Evolutionary conservation across 1,140 invertebrate genomes (phyloP), one percentile per base, ranked within the genome.

Genomic region (Helicoverpa armigera): DNA sequence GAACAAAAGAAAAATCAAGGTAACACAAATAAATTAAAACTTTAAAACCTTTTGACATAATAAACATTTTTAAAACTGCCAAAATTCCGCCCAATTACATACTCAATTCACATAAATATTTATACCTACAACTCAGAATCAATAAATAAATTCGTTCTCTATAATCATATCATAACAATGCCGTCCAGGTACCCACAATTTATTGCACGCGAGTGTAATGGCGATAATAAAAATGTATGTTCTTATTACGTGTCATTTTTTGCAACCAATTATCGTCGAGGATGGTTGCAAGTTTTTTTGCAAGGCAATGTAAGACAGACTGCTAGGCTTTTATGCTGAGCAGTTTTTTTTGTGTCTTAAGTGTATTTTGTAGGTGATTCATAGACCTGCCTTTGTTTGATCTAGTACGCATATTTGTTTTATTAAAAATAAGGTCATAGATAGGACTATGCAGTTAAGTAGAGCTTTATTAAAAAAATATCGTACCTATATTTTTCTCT

Each of bases 111-210:
- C 14, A n/a, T 9, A n/a, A 58, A 0, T 9, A 11, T 61, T 29
- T 1, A 18, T 61, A 11, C 23, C 11, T 31, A 61, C 10, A 29
- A 43, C 23, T 16, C 14, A 65, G 0, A 65, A 35, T 13, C 35
- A 70, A 53, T 29, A 51, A 72, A 53, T 72, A 29, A 53, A 13
- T 29, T 3, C 9, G 23, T 72, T 4, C 50, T 12, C 23, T 43
- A 72, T 72, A 53, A 72, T 72, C 5, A 31, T 72, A 72, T 14
- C 16, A 53, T 70, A 70, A 70, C 50, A 51, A 53, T 9, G 65
- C 16, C 7, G 35, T 5, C 35, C 35, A 35, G 35, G 35, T 35
- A 50, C 65, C 4, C 13, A 16, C 69, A 54, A 53, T 72, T 54
- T 70, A 70, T 53, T 31, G 50, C 50, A 12, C 69, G 69, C 12